These are phyloP conservation scores for Drosophila vallismaia DNA, from an alignment of 2,888 invertebrate genomes.

Conservation along the genomic window DNA sequence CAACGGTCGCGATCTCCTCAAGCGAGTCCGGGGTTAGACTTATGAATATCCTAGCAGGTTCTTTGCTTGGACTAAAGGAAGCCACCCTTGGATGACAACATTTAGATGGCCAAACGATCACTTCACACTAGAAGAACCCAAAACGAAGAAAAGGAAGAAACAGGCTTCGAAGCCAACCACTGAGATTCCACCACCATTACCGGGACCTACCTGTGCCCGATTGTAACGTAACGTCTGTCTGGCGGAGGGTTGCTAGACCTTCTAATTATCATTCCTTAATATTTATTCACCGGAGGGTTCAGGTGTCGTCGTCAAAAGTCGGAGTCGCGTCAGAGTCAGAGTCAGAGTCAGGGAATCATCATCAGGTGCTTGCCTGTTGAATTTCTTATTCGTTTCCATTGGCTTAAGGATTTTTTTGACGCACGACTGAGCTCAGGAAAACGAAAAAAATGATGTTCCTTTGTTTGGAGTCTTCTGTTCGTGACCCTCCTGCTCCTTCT, in stretches of 20 bases:
- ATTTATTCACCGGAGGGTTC: slow-evolving; percentile 43
- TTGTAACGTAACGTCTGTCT: slow-evolving; percentile 36
- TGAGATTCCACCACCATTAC: slow-evolving; percentile 71
- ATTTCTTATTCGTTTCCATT: slow-evolving; percentile 23
- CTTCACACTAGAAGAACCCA: slow-evolving; percentile 61
- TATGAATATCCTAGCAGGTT: slow-evolving; percentile 20
- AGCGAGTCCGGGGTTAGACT: slow-evolving; percentile 50
- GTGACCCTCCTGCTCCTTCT: slow-evolving; percentile 27
- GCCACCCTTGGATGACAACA: slow-evolving; percentile 57
- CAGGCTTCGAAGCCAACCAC: slow-evolving; percentile 20
- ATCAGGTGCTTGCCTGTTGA: slow-evolving; percentile 56
- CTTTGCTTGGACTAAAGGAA: slow-evolving; percentile 4
- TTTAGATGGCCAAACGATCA: slow-evolving; percentile 76
- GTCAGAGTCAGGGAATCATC: slow-evolving; percentile 38
- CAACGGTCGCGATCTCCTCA: slow-evolving; percentile 54
- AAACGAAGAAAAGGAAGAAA: slow-evolving; percentile 5
- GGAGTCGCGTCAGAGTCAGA: not conserved
- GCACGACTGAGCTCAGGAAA: slow-evolving; percentile 66
- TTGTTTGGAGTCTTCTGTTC: slow-evolving; percentile 43
- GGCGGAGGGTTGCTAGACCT: slow-evolving; percentile 70
- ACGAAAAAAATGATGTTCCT: slow-evolving; percentile 47
- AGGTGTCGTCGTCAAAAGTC: slow-evolving; percentile 56
- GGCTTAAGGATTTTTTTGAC: slow-evolving; percentile 62
- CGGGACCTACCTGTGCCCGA: slow-evolving; percentile 10
- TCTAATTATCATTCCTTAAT: slow-evolving; percentile 72